Percentiles rank a stretch among this genome's conserved stretches.
Conservation (phyloP, 2,888 invertebrate species). For the Scrobipalpa atriplicella region DNA sequence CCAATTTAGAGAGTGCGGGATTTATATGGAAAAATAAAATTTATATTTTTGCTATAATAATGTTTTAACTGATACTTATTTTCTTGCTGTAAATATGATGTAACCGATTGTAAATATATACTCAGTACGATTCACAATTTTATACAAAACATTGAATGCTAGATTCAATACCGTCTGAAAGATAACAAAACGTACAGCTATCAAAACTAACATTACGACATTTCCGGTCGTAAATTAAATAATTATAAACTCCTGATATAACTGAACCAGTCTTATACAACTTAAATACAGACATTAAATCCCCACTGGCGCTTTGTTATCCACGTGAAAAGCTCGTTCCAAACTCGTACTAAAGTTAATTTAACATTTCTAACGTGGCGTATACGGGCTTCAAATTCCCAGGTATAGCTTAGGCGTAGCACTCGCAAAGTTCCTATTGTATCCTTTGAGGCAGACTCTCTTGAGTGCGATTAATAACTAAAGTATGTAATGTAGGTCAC, state of each 20-base stretch:
- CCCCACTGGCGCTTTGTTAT: background rate
- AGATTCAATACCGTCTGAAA: background rate
- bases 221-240: conserved; percentile 18
- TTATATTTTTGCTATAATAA: too few relatives aligned
- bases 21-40: background rate
- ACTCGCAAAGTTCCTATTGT: conserved; percentile 18
- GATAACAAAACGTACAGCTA: background rate
- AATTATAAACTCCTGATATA: background rate
- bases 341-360: conserved; percentile 2
- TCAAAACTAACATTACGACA: conserved; percentile 1
- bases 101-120: background rate
- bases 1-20: background rate
- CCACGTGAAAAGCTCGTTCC: background rate
- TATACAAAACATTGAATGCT: background rate
- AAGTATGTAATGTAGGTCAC: conserved; percentile 21
- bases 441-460: conserved; percentile 11
- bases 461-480: conserved; percentile 16
- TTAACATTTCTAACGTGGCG: background rate
- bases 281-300: background rate
- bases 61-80: too few relatives aligned
- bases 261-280: background rate
- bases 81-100: background rate
- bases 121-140: background rate
- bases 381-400: conserved; percentile 1
- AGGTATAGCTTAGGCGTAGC: conserved; percentile 6